Percentiles rank a stretch among this genome's conserved stretches.
phyloP scores from a whole-genome alignment of 92 coral and sea anemone genomes.

The Siderastrea radians region DNA sequence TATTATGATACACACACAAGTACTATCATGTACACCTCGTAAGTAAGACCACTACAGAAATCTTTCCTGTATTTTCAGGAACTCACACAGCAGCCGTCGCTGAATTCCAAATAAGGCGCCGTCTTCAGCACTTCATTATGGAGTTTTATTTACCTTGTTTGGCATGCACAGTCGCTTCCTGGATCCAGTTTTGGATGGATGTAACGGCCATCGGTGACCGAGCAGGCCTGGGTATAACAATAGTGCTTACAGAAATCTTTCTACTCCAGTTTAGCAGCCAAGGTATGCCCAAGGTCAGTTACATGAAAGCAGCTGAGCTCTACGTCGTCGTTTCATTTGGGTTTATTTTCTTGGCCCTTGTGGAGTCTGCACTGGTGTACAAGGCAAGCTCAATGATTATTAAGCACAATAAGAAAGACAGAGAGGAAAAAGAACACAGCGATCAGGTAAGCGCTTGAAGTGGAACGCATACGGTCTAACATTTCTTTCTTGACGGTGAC shows the following conservation, averaged over 20 bases:
- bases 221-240: slow-evolving; percentile 60
- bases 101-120: slow-evolving; percentile 60
- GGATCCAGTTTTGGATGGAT: slow-evolving; percentile 89
- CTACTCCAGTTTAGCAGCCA: slow-evolving; percentile 73
- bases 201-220: slow-evolving; percentile 63
- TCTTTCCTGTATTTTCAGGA: slow-evolving; percentile 13
- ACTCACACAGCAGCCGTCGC: slow-evolving; percentile 50
- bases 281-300: slow-evolving; percentile 79
- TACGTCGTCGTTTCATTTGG: slow-evolving; percentile 73
- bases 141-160: slow-evolving; percentile 75
- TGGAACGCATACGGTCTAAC: too few species aligned
- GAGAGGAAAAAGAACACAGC: background rate
- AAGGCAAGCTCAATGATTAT: slow-evolving; percentile 12
- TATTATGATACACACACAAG: too few species aligned
- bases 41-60: too few species aligned
- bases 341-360: slow-evolving; percentile 75
- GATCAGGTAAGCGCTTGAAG: slow-evolving; percentile 13
- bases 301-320: slow-evolving; percentile 81
- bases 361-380: slow-evolving; percentile 68
- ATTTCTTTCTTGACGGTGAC: too few species aligned
- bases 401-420: background rate
- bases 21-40: too few species aligned
- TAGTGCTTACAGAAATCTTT: slow-evolving; percentile 81
- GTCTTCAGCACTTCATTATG: slow-evolving; percentile 69
- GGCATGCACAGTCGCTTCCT: slow-evolving; percentile 69